Conservation (phyloP, 2,888 invertebrate species). For the Timandra comae region DNA sequence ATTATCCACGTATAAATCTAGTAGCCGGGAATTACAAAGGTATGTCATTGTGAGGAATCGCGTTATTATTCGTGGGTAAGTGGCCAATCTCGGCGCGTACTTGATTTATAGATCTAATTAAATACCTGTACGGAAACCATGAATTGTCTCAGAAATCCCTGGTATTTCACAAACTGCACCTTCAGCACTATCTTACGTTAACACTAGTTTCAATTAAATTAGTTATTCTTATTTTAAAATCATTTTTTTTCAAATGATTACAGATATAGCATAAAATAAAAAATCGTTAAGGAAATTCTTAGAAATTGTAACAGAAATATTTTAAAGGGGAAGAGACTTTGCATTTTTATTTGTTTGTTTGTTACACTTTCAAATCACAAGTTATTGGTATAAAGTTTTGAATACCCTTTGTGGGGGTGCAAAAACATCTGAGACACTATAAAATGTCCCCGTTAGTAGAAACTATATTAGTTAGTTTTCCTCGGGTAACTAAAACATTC, state of each 20-base stretch:
- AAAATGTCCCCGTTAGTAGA: not conserved
- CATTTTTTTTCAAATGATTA: no score
- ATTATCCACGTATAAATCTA: constrained; percentile 8
- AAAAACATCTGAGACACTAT: not conserved
- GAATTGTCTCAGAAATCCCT: constrained; percentile 48
- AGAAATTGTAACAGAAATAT: no score
- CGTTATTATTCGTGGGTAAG: constrained; percentile 35
- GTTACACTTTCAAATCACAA: no score
- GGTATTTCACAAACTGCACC: constrained; percentile 33
- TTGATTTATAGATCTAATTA: constrained; percentile 65
- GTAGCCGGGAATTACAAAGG: constrained; percentile 12
- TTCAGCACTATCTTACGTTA: constrained; percentile 20
- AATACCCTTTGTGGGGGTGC: no score
- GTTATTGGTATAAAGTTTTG: no score
- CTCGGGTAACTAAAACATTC: no score
- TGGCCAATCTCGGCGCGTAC: constrained; percentile 39
- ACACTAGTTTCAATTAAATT: constrained; percentile 11
- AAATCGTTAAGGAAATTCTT: no score
- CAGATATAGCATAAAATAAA: no score
- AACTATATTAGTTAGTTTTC: no score
- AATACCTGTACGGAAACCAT: constrained; percentile 54
- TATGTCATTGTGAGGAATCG: constrained; percentile 26
- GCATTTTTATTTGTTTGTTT: no score
- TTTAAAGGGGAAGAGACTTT: no score
- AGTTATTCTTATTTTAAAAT: no score